Conservation (phyloP, 2,888 invertebrate genomes). For the Tridacna crocea region DNA sequence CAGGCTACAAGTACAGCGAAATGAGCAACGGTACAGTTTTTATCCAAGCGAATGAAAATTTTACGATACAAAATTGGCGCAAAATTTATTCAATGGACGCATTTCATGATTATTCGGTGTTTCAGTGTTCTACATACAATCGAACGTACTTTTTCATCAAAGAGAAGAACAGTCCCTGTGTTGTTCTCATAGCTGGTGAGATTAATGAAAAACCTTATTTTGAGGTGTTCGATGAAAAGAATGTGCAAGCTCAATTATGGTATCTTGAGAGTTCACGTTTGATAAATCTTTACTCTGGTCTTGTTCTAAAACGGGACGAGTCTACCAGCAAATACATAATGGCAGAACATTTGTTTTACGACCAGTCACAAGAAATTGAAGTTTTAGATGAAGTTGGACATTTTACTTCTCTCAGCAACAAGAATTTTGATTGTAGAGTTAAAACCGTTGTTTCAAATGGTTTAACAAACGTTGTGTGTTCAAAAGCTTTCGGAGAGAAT, state of each 20-base stretch:
- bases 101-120: background rate
- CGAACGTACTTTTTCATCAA: slow-evolving; percentile 1
- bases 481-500: background rate
- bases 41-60: background rate
- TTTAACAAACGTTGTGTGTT: background rate
- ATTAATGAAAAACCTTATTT: background rate
- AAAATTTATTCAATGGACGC: background rate
- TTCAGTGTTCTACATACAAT: background rate
- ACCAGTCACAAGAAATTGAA: background rate
- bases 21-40: background rate
- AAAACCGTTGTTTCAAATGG: background rate
- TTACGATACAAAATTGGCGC: background rate
- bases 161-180: background rate
- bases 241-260: slow-evolving; percentile 7
- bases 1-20: background rate
- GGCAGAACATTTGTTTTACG: background rate
- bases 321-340: background rate
- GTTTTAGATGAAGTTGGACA: background rate
- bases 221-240: slow-evolving; percentile 4
- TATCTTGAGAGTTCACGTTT: slow-evolving; percentile 8
- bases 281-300: slow-evolving; percentile 1
- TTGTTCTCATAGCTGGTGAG: background rate
- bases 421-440: background rate
- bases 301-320: background rate
- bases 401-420: background rate